Conservation (phyloP, 2,797 vertebrate genomes). For the Squalus acanthias region DNA sequence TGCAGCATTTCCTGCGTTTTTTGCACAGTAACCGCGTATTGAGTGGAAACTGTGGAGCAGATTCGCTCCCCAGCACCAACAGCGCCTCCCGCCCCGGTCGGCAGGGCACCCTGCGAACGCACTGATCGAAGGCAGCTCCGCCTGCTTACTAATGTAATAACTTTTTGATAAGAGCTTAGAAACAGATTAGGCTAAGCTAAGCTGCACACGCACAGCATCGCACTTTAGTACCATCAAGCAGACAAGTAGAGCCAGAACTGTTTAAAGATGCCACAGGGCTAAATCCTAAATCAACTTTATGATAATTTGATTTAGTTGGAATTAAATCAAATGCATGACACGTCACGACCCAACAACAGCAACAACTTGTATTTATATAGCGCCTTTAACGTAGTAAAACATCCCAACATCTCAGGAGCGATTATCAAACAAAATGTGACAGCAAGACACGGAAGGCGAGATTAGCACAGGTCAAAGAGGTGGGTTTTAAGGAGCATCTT, state of each 20-base stretch:
- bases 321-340: not conserved
- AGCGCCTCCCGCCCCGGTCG: not conserved
- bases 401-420: not conserved
- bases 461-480: not conserved
- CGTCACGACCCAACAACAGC: not conserved
- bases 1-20: not conserved
- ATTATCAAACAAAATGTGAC: not conserved
- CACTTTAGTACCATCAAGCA: slow-evolving; percentile 34
- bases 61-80: not conserved
- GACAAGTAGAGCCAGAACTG: not conserved
- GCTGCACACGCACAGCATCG: slow-evolving; percentile 41
- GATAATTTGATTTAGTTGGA: not conserved
- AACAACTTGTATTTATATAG: not conserved
- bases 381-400: not conserved
- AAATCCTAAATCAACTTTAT: not conserved
- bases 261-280: not conserved
- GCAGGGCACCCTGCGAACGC: not conserved
- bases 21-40: too few species aligned
- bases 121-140: not conserved
- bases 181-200: slow-evolving; percentile 42
- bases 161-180: slow-evolving; percentile 40
- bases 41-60: not conserved
- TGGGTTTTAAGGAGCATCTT: not conserved
- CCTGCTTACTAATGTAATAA: slow-evolving; percentile 40
- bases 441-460: not conserved